Percentiles rank a stretch among this genome's conserved stretches.
These are phyloP conservation scores for Aromia moschata DNA, from an alignment of 2,888 invertebrate species.

Conservation along the genomic window DNA sequence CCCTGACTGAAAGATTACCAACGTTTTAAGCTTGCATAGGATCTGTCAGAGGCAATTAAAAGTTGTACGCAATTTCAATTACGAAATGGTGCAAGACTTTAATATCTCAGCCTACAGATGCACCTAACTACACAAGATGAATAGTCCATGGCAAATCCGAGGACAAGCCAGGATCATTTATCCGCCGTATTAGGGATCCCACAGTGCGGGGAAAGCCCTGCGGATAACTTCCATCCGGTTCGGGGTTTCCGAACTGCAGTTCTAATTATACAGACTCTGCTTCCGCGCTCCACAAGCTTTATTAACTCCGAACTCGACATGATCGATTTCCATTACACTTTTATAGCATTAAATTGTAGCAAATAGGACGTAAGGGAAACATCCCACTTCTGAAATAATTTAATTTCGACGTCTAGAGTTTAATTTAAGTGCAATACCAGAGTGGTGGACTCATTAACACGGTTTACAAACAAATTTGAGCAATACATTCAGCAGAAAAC, in stretches of 20 bases:
- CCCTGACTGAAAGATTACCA: too few species aligned
- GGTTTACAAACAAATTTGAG: too few species aligned
- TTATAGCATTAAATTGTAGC: neutral
- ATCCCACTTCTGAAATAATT: constrained; percentile 12
- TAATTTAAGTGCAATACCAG: neutral
- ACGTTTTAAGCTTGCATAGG: neutral
- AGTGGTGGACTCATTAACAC: too few species aligned
- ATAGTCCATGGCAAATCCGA: neutral
- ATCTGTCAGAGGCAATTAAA: neutral
- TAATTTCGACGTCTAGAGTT: neutral
- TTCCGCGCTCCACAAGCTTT: too few species aligned
- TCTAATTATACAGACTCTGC: constrained; percentile 19
- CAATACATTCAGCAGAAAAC: too few species aligned
- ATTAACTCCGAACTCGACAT: neutral
- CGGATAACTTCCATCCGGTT: constrained; percentile 11
- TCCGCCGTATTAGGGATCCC: constrained; percentile 12
- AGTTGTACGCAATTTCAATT: constrained; percentile 17
- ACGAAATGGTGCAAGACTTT: constrained; percentile 1
- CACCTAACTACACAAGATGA: constrained; percentile 7
- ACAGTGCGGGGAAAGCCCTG: constrained; percentile 12
- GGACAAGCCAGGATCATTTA: constrained; percentile 19
- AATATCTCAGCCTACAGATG: neutral
- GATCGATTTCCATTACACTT: neutral
- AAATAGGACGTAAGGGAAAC: neutral
- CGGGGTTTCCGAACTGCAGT: constrained; percentile 5